A percentile compares a stretch with the other conserved stretches of the same genome.
These are phyloP conservation scores for Odocoileus hemionus DNA, from an alignment of 2,113 vertebrate genomes.

Conservation along the genomic window DNA sequence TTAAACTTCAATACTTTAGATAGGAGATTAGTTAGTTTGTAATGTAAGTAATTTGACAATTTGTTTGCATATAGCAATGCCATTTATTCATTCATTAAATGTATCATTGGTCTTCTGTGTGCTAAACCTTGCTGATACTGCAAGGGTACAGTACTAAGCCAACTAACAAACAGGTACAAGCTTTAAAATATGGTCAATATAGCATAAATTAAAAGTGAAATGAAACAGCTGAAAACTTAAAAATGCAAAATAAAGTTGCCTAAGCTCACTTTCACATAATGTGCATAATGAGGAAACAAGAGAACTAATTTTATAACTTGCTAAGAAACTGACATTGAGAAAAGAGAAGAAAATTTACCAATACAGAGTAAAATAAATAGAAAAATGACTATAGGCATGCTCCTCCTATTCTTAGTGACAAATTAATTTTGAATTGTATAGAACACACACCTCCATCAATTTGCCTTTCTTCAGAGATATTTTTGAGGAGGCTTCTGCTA, in stretches of 20 bases:
- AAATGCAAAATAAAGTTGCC: neutral
- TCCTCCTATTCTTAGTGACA: neutral
- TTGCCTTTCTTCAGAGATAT: conserved; percentile 45
- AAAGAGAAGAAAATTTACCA: neutral
- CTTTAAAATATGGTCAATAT: neutral
- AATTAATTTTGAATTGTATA: conserved; percentile 1
- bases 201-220: neutral
- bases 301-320: neutral
- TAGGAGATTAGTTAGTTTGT: neutral
- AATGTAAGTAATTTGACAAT: neutral
- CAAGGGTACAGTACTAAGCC: neutral
- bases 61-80: neutral
- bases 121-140: neutral
- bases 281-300: neutral
- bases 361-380: neutral
- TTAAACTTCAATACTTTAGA: neutral
- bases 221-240: neutral
- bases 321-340: neutral
- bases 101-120: neutral
- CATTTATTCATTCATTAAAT: neutral
- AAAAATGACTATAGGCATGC: neutral
- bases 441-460: conserved; percentile 27
- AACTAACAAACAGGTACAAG: neutral
- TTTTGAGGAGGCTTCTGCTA: conserved; percentile 3
- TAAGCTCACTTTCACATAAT: neutral